A percentile compares a stretch with the other conserved stretches of the same genome.
Conservation (phyloP, 2,888 invertebrate genomes). For the Harmothoe impar region DNA sequence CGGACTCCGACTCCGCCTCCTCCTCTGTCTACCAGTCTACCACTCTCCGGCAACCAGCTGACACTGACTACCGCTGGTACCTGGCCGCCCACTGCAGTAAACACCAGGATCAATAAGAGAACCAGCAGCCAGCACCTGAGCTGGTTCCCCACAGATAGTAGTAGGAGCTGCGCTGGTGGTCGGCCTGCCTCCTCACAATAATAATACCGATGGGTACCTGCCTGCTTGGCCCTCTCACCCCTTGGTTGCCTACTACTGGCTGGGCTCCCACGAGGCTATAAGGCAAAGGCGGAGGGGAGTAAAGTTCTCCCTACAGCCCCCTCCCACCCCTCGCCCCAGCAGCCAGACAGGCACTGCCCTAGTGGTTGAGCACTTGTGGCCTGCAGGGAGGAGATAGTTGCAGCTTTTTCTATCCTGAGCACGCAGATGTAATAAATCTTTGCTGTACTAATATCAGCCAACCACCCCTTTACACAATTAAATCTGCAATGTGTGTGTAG, state of each 20-base stretch:
- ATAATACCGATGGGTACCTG: conserved; percentile 24
- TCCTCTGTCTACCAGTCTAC: not conserved
- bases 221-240: not conserved
- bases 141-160: not conserved
- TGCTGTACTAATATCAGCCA: too few species aligned
- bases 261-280: not conserved
- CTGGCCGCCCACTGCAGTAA: not conserved
- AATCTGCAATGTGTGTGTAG: too few species aligned
- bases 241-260: not conserved
- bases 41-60: not conserved
- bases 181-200: not conserved
- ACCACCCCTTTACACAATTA: too few species aligned
- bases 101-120: conserved; percentile 3
- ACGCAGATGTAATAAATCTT: too few species aligned
- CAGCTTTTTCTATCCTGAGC: too few species aligned
- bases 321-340: not conserved
- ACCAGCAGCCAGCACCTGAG: conserved; percentile 23
- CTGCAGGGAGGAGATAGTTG: too few species aligned
- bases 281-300: too few species aligned
- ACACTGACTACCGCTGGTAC: not conserved
- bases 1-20: not conserved
- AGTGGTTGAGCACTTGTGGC: too few species aligned
- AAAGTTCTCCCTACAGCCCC: not conserved
- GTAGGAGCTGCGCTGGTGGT: not conserved
- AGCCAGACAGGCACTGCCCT: too few species aligned